A percentile compares a stretch with the other conserved stretches of the same genome.
Evolutionary conservation across 2,797 vertebrate genomes (phyloP).

Genomic region (Eremophila alpestris): DNA sequence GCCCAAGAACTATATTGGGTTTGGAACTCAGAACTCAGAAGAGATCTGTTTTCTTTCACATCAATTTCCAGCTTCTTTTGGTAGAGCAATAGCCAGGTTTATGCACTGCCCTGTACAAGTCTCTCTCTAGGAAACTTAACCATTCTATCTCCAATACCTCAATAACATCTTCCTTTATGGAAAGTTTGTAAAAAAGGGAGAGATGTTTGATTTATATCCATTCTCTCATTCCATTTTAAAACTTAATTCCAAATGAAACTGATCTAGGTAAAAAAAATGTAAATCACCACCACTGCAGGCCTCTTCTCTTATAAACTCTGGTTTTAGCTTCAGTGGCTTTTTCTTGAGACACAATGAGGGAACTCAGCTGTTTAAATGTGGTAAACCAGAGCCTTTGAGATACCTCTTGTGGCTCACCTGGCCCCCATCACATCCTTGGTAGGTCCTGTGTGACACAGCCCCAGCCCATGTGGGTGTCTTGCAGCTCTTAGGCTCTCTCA

Average conservation of each 20-base stretch:
- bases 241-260: neutral
- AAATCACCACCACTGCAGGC: neutral
- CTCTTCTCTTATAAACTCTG: neutral
- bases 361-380: neutral
- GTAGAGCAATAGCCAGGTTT: neutral
- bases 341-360: neutral
- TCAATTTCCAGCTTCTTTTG: neutral
- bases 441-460: neutral
- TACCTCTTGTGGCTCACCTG: neutral
- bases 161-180: neutral
- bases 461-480: neutral
- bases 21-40: neutral
- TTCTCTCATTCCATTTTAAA: neutral
- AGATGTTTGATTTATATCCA: neutral
- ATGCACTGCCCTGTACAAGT: neutral
- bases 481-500: neutral
- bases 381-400: neutral
- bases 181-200: neutral
- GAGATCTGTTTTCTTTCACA: neutral
- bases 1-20: neutral
- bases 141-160: neutral
- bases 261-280: neutral
- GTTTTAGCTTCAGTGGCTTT: neutral
- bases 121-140: neutral
- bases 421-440: neutral